Percentiles rank a stretch among this genome's conserved stretches.
Evolutionary conservation across 2,113 vertebrate genomes (phyloP).

Genomic region (Nibea albiflora): DNA sequence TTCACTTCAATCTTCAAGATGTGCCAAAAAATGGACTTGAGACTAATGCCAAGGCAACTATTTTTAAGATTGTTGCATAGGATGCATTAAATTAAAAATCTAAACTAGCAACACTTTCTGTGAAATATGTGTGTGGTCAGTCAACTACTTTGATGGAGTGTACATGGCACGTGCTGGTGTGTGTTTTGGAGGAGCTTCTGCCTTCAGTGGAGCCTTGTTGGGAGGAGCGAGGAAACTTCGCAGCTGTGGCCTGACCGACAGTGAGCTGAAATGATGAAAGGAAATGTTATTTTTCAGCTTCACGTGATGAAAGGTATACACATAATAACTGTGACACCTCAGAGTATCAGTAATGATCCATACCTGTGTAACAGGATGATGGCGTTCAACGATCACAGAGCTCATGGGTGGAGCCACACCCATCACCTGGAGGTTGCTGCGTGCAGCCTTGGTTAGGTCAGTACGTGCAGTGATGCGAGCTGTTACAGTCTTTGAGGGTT

Average conservation of each 20-base stretch:
- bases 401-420: conserved; percentile 92
- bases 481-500: conserved; percentile 91
- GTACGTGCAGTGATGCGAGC: conserved; percentile 89
- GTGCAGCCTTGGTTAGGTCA: conserved; percentile 82
- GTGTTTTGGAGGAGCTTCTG: conserved; percentile 82
- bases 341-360: background rate
- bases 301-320: background rate
- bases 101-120: background rate
- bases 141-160: conserved; percentile 96
- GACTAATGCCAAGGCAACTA: background rate
- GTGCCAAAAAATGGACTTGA: background rate
- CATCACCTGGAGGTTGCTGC: conserved; percentile 87
- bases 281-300: background rate
- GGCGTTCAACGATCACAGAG: conserved; percentile 93
- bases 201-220: conserved; percentile 77
- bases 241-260: conserved; percentile 90
- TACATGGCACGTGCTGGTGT: conserved; percentile 74
- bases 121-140: conserved; percentile 68
- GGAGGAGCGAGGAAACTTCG: conserved; percentile 90
- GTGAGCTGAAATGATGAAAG: conserved; percentile 86
- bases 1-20: background rate
- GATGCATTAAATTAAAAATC: conserved; percentile 6
- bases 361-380: conserved; percentile 95
- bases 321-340: background rate
- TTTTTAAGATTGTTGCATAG: conserved; percentile 38